These are phyloP conservation scores for Hirundo rustica DNA, from an alignment of 2,797 vertebrate genomes.

Conservation along the genomic window DNA sequence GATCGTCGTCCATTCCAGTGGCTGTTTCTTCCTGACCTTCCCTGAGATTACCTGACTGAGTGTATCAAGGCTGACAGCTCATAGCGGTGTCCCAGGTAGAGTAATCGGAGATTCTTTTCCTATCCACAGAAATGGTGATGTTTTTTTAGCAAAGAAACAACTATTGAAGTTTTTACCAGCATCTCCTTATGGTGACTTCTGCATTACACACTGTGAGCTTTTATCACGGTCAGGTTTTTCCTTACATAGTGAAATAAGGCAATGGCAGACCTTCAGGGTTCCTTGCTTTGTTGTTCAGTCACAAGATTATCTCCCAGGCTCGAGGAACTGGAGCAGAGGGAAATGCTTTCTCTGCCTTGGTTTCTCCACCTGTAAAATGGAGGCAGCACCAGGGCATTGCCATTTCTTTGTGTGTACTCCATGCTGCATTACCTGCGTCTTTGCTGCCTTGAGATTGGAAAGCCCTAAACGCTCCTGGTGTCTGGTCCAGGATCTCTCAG, in stretches of 20 bases:
- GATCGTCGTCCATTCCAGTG: rapidly evolving
- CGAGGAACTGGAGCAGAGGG: neutral
- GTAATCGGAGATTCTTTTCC: neutral
- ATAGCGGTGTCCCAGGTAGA: neutral
- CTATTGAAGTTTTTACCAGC: neutral
- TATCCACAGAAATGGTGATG: neutral
- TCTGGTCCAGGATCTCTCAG: neutral
- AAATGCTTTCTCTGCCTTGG: neutral
- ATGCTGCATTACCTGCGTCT: neutral
- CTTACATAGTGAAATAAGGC: neutral
- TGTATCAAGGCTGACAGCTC: neutral
- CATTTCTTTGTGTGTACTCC: neutral
- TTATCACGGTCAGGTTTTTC: neutral
- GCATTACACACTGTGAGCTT: neutral
- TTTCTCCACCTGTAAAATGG: neutral
- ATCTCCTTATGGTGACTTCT: neutral
- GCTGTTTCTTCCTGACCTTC: neutral
- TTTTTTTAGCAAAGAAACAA: neutral
- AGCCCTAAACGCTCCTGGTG: rapidly evolving
- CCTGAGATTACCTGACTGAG: neutral
- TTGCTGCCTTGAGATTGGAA: neutral
- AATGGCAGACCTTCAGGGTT: neutral
- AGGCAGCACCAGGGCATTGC: neutral
- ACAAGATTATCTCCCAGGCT: neutral
- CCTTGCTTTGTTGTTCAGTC: neutral